Conservation (phyloP, 2,797 vertebrate species). For the Astyanax mexicanus region DNA sequence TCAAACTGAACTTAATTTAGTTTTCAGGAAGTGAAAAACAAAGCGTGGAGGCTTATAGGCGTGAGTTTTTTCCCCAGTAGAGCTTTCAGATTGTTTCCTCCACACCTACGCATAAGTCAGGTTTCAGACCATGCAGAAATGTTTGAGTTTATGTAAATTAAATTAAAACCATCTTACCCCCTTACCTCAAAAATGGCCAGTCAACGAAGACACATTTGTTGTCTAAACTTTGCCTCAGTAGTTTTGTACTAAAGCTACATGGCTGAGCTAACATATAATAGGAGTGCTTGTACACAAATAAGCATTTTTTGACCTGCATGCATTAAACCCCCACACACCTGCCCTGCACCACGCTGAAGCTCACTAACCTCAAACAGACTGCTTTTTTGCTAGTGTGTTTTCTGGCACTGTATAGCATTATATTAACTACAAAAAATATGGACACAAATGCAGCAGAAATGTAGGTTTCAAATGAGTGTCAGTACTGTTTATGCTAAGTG, state of each 20-base stretch:
- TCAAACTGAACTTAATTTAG: not conserved
- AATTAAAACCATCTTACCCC: not conserved
- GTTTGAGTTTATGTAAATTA: too few species aligned
- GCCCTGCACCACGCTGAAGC: not conserved
- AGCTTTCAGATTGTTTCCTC: conserved; percentile 5
- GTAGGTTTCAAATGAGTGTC: not conserved
- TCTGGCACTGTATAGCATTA: not conserved
- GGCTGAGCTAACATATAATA: not conserved
- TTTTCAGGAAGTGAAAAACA: conserved; percentile 6
- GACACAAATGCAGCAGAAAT: not conserved
- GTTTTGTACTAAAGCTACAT: too few species aligned
- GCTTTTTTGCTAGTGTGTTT: not conserved
- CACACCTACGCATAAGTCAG: not conserved
- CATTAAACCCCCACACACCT: not conserved
- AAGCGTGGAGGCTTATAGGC: not conserved
- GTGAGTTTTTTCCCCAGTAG: conserved; percentile 1
- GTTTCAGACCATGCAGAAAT: not conserved
- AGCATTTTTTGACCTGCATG: not conserved
- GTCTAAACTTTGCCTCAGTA: too few species aligned
- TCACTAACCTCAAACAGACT: not conserved
- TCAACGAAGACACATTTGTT: not conserved
- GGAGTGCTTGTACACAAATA: not conserved
- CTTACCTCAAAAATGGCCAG: not conserved
- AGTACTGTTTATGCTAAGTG: not conserved
- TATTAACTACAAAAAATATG: too few species aligned